Conservation (phyloP, 1,140 invertebrate species). For the Drosophila bocki region DNA sequence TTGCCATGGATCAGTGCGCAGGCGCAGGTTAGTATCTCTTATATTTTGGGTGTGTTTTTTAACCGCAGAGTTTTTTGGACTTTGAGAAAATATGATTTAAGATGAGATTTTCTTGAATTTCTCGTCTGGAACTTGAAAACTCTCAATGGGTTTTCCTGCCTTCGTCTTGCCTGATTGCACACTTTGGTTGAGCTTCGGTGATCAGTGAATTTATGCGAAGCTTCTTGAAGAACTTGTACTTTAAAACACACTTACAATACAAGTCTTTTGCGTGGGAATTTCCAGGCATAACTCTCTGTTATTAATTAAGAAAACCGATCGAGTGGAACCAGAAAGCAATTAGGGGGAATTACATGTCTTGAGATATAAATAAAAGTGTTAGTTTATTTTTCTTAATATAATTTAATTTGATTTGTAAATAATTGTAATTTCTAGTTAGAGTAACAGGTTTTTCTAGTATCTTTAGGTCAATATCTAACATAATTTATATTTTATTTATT, state of each 20-base stretch:
- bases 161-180: conserved; percentile 53
- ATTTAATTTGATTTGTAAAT: neutral
- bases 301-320: conserved; percentile 61
- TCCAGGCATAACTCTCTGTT: conserved; percentile 21
- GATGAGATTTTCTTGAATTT: conserved; percentile 38
- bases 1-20: conserved; percentile 45
- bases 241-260: conserved; percentile 33
- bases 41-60: conserved; percentile 41
- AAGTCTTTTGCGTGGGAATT: conserved; percentile 69
- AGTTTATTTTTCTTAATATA: neutral
- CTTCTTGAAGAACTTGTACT: conserved; percentile 32
- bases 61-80: no score
- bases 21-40: conserved; percentile 23
- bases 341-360: conserved; percentile 1
- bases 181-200: conserved; percentile 62
- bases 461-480: neutral
- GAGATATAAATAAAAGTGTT: neutral
- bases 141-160: conserved; percentile 32
- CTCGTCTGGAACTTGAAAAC: conserved; percentile 51
- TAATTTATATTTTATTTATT: no score
- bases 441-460: neutral
- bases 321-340: conserved; percentile 51
- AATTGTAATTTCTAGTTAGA: no score
- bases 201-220: conserved; percentile 68
- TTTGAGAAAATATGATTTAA: conserved; percentile 37